Evolutionary conservation across 2,797 vertebrate genomes (phyloP).

Genomic region (Amblyraja radiata): DNA sequence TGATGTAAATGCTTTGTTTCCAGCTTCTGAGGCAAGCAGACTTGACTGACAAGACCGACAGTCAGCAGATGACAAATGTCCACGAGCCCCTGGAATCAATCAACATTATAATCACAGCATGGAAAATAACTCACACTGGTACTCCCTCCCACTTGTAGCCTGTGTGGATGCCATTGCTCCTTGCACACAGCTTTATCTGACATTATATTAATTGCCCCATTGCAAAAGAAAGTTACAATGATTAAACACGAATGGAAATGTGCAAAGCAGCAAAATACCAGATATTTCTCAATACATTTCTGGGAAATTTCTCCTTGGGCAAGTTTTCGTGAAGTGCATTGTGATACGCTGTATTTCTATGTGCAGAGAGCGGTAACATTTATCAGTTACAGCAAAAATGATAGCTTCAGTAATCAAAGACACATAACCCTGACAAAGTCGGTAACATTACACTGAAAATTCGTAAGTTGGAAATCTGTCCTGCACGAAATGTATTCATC

Average conservation of each 20-base stretch:
- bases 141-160: neutral
- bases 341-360: too few species aligned
- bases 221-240: neutral
- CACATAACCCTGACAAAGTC: too few species aligned
- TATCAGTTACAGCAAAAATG: too few species aligned
- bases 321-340: too few species aligned
- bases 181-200: neutral
- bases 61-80: slow-evolving; percentile 25
- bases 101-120: neutral
- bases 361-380: too few species aligned
- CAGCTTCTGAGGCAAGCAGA: slow-evolving; percentile 36
- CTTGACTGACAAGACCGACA: slow-evolving; percentile 26
- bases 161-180: neutral
- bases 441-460: too few species aligned
- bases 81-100: slow-evolving; percentile 17
- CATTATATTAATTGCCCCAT: neutral
- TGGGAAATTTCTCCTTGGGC: too few species aligned
- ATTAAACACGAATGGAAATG: neutral
- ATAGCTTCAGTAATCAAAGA: too few species aligned
- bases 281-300: too few species aligned
- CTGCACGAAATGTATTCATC: too few species aligned
- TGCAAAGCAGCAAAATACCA: neutral
- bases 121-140: neutral
- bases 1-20: neutral
- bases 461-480: neutral